Conservation (phyloP, 2,797 vertebrate species). For the Psittacula echo region DNA sequence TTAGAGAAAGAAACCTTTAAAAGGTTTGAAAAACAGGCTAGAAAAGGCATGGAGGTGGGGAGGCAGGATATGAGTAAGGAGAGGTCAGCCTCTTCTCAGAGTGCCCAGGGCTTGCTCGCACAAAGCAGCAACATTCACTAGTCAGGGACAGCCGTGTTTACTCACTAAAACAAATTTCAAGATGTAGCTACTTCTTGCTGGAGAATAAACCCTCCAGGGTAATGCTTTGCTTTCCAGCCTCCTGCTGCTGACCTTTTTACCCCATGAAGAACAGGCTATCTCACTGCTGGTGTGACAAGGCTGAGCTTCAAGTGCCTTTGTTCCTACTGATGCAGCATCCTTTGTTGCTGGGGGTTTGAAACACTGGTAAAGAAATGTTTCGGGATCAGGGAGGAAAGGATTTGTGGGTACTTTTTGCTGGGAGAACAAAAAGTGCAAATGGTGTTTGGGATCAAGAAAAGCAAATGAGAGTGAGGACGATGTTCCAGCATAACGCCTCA, state of each 20-base stretch:
- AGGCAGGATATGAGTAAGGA: not conserved
- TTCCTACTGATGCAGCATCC: rapidly evolving
- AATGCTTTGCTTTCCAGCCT: not conserved
- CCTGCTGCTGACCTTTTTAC: not conserved
- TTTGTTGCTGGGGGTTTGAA: not conserved
- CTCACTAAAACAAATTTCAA: conserved; percentile 6
- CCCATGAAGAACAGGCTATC: not conserved
- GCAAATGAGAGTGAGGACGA: not conserved
- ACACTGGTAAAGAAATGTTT: not conserved
- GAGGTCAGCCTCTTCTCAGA: conserved; percentile 46
- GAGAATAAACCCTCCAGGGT: not conserved
- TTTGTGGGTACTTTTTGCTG: not conserved
- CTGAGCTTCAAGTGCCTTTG: not conserved
- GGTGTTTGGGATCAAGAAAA: not conserved
- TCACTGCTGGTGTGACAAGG: not conserved
- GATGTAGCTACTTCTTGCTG: not conserved
- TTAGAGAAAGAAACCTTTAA: conserved; percentile 43
- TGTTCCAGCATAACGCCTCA: not conserved
- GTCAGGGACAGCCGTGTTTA: not conserved
- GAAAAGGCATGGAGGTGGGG: conserved; percentile 9
- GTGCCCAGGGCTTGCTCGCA: not conserved
- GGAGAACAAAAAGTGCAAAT: not conserved
- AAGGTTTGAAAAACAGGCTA: conserved; percentile 49
- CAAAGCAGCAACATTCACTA: not conserved
- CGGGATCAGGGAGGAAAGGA: not conserved